Percentiles rank a stretch among this genome's conserved stretches.
Evolutionary conservation across 2,888 invertebrate genomes (phyloP).

Genomic region (Troglohyphantes excavatus): DNA sequence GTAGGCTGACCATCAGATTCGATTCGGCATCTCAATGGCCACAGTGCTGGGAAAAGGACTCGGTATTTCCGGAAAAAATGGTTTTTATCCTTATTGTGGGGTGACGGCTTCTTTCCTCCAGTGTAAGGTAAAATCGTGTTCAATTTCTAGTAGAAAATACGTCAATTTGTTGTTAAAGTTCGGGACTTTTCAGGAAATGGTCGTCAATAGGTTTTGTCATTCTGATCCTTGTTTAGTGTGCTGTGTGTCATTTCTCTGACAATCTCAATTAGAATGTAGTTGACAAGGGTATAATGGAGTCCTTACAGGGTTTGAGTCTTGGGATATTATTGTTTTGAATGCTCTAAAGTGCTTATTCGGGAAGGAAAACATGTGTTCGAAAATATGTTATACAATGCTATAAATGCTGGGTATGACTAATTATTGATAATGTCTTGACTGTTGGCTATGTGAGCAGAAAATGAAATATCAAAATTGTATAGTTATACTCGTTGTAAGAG

Average conservation of each 20-base stretch:
- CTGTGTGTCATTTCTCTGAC: neutral
- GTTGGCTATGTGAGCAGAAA: no score
- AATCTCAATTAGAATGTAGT: neutral
- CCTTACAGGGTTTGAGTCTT: neutral
- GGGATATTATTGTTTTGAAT: neutral
- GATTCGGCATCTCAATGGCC: neutral
- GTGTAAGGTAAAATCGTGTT: conserved; percentile 55
- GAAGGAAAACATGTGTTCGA: neutral
- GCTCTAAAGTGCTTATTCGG: neutral
- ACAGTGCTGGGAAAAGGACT: conserved; percentile 1
- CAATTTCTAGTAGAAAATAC: conserved; percentile 22
- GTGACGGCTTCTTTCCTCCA: conserved; percentile 47
- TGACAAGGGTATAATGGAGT: neutral
- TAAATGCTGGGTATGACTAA: no score
- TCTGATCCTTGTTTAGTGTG: neutral
- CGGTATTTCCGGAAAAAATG: conserved; percentile 57
- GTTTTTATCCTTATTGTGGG: conserved; percentile 68
- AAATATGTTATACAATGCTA: no score
- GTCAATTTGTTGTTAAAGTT: conserved; percentile 34
- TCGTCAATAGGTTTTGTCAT: neutral
- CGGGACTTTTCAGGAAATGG: neutral
- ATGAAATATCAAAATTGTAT: no score
- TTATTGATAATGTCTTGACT: no score
- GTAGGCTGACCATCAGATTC: conserved; percentile 48
- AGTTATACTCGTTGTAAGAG: no score